Evolutionary conservation across 2,113 vertebrate species (phyloP), one percentile per base, ranked within the genome.

Genomic region (Damaliscus lunatus): DNA sequence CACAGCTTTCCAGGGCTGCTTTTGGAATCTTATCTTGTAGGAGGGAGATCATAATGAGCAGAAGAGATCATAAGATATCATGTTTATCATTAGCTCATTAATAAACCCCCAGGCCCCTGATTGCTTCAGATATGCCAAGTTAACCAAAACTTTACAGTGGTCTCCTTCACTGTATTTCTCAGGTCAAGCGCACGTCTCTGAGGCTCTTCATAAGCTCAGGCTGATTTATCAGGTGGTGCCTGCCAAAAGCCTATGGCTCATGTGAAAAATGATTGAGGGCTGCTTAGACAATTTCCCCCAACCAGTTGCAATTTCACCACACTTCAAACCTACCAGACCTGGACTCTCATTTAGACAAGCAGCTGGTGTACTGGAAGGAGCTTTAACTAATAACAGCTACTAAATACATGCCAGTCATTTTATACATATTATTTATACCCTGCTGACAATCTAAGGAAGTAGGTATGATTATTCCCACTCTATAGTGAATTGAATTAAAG

Each of bases 151-250:
- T 80, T 46, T 59, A 9, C 12, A 0, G 23, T 29, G 2, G 52
- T 0, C 0, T 53, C n/a, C 43, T 50, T 8, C 2, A 3, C n/a
- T 4, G 0, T 0, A 5, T 55, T 93, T 83, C 46, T 90, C 59
- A 10, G 36, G 40, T 13, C 55, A 25, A 31, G 3, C 0, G 31
- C 29, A 71, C 5, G 17, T 16, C 31, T 77, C 16, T n/a, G 29
- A 88, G 43, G 0, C 11, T n/a, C 7, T 0, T 7, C 4, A 43
- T 71, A 67, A 33, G 43, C 23, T 43, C 9, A 8, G n/a, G 36
- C 48, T 77, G 82, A 46, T 52, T 25, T 77, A 64, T 67, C 59
- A 71, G 71, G 25, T 25, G n/a, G 16, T 12, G 5, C 10, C 71
- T 71, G 67, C 82, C 87, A 93, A 74, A 15, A 91, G 11, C 9